phyloP scores from a whole-genome alignment of 2,888 invertebrate species.

The Ophion costatus region DNA sequence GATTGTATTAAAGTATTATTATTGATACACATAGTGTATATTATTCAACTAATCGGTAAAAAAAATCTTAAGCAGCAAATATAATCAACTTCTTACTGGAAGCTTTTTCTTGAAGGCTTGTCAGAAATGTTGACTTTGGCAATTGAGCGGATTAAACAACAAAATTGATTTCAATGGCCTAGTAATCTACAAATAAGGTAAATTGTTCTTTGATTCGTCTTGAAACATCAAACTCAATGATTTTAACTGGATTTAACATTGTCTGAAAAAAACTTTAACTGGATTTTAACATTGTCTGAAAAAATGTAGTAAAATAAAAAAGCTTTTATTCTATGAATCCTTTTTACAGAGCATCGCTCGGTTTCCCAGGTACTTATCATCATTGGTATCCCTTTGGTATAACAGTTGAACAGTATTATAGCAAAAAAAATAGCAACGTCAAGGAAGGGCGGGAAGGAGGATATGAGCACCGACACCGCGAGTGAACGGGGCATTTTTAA shows the following conservation, averaged over 20 bases:
- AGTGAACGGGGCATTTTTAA: slow-evolving; percentile 62
- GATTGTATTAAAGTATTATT: no score
- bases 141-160: no score
- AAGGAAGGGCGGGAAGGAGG: slow-evolving; percentile 37
- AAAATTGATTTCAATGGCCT: no score
- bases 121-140: no score
- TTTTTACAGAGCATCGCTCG: slow-evolving; percentile 5
- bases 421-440: slow-evolving; percentile 5
- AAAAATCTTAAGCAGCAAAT: no score
- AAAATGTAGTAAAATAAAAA: not conserved
- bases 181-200: not conserved
- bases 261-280: not conserved
- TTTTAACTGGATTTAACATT: not conserved
- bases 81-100: no score
- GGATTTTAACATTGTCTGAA: not conserved
- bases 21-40: no score
- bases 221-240: not conserved
- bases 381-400: slow-evolving; percentile 40
- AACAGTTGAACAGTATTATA: slow-evolving; percentile 11
- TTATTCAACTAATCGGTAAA: no score
- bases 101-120: no score
- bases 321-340: not conserved
- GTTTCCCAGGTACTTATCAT: slow-evolving; percentile 51
- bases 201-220: not conserved
- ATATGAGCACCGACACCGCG: slow-evolving; percentile 48